These are phyloP conservation scores for Brachionus rotundiformis DNA, from an alignment of 1,140 invertebrate species.

Conservation along the genomic window DNA sequence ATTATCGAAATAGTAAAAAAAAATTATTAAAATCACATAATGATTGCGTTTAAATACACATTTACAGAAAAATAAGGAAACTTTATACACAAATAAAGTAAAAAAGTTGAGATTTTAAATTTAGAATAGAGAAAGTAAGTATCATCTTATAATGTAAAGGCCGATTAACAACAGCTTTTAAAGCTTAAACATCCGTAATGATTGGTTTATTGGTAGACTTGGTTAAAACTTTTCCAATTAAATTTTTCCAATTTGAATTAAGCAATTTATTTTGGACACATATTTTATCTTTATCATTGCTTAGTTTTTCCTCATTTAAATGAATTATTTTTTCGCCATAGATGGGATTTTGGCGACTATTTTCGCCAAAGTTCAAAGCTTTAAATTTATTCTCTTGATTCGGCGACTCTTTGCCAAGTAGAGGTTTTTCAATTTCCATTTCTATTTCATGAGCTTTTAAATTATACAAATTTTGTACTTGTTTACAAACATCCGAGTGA, in stretches of 20 bases:
- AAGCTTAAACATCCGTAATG: not conserved
- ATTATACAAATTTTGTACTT: not conserved
- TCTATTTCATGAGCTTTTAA: conserved; percentile 6
- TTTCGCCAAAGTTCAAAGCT: not conserved
- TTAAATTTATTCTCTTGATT: not conserved
- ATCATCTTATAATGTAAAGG: not conserved
- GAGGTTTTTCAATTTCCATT: not conserved
- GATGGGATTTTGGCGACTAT: conserved; percentile 17
- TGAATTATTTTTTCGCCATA: not conserved
- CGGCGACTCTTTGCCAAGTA: not conserved
- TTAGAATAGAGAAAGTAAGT: not conserved
- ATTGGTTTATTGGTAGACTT: conserved; percentile 1
- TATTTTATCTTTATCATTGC: not conserved
- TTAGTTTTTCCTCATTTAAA: not conserved
- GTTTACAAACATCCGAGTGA: conserved; percentile 5
- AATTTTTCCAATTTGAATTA: conserved; percentile 5
- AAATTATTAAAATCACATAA: not conserved
- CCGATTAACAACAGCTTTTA: not conserved
- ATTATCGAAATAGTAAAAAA: not conserved
- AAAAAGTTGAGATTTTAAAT: conserved; percentile 1
- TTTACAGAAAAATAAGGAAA: not conserved
- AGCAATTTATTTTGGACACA: not conserved
- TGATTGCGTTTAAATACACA: conserved; percentile 5
- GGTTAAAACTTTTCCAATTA: not conserved
- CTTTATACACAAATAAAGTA: not conserved